Conservation (phyloP, 2,113 vertebrate species). For the Mobula birostris region DNA sequence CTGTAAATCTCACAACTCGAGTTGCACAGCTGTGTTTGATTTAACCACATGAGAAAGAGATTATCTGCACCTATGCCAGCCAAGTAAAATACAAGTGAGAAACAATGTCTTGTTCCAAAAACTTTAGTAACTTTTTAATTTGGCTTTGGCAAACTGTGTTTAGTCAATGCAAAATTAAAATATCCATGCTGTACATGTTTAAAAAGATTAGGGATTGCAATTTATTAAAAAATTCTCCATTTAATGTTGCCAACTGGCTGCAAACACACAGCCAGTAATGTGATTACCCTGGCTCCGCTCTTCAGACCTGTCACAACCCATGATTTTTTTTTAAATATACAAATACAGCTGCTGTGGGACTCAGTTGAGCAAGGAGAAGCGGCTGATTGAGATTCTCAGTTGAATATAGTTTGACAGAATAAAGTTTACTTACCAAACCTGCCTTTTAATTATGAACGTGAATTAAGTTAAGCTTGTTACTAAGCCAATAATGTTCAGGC, state of each 20-base stretch:
- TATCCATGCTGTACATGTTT: neutral
- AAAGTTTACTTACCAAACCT: neutral
- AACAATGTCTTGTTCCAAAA: neutral
- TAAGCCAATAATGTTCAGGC: neutral
- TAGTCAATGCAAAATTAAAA: conserved; percentile 19
- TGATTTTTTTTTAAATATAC: neutral
- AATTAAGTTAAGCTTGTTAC: neutral
- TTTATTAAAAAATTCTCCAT: conserved; percentile 4
- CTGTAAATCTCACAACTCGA: neutral
- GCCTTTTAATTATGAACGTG: neutral
- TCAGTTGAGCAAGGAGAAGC: neutral
- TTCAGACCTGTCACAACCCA: neutral
- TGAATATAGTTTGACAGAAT: neutral
- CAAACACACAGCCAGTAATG: neutral
- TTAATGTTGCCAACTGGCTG: neutral
- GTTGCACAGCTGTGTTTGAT: neutral
- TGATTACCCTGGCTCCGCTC: neutral
- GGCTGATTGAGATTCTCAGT: neutral
- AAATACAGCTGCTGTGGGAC: neutral
- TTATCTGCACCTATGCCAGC: neutral
- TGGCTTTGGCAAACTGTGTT: neutral
- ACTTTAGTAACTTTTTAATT: conserved; percentile 5
- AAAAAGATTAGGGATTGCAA: neutral
- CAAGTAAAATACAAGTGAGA: conserved; percentile 19
- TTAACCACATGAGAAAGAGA: neutral